These are phyloP conservation scores for Chrosomus eos DNA, from an alignment of 2,797 vertebrate species.

Conservation along the genomic window DNA sequence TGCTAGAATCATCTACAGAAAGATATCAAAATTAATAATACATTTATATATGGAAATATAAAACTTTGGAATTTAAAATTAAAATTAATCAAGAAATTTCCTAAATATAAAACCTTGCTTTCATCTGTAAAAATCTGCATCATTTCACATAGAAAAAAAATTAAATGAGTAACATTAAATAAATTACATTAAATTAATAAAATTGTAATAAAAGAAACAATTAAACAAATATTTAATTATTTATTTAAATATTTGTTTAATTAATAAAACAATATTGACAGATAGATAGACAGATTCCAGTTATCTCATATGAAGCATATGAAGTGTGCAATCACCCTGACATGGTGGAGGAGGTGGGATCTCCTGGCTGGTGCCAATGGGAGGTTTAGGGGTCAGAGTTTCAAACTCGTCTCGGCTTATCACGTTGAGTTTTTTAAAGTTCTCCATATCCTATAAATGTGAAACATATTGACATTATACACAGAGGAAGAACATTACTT, in stretches of 20 bases:
- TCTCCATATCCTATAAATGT: slow-evolving; percentile 86
- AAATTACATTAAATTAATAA: not conserved
- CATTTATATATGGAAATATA: not conserved
- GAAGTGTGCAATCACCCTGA: slow-evolving; percentile 42
- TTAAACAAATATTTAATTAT: not conserved
- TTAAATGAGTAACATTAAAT: not conserved
- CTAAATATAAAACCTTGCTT: not conserved
- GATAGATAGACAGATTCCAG: not conserved
- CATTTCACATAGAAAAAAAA: not conserved
- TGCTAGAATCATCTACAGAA: slow-evolving; percentile 65
- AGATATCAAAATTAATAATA: slow-evolving; percentile 40
- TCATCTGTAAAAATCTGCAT: not conserved
- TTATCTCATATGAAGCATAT: not conserved
- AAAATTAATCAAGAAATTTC: not conserved
- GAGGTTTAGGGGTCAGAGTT: slow-evolving; percentile 80
- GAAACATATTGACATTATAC: slow-evolving; percentile 10
- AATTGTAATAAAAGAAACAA: not conserved
- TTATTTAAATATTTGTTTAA: not conserved
- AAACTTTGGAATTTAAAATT: not conserved
- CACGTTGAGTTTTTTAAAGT: slow-evolving; percentile 91
- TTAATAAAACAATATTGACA: not conserved
- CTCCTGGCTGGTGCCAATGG: slow-evolving; percentile 78
- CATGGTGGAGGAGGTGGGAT: slow-evolving; percentile 73
- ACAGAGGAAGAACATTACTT: not conserved
- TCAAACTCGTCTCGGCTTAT: slow-evolving; percentile 92